phyloP scores from a whole-genome alignment of 2,113 vertebrate genomes.

The Chaenogobius annularis region DNA sequence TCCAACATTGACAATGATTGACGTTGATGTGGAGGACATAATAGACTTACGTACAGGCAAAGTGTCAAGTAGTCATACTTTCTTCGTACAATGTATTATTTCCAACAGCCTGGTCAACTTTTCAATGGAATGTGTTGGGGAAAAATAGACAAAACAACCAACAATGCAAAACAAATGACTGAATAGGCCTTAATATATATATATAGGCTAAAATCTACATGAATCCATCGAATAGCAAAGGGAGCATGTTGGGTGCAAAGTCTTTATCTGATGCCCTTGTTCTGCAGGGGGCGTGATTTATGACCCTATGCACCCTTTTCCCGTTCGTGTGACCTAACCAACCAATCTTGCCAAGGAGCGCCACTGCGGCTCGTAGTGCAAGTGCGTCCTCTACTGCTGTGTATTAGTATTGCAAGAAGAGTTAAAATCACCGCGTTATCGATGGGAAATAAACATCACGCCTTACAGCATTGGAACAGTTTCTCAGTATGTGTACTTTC shows the following conservation, averaged over 20 bases:
- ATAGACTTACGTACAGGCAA: background rate
- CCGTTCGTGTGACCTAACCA: conserved; percentile 30
- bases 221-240: conserved; percentile 24
- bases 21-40: background rate
- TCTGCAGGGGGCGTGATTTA: conserved; percentile 66
- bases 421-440: background rate
- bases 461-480: no score
- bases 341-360: conserved; percentile 28
- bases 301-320: conserved; percentile 40
- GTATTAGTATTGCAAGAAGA: background rate
- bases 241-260: conserved; percentile 53
- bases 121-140: background rate
- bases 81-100: background rate
- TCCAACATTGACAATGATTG: background rate
- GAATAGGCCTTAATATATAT: background rate
- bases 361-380: conserved; percentile 35
- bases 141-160: background rate
- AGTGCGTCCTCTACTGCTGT: conserved; percentile 64
- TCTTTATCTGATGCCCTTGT: conserved; percentile 74
- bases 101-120: no score
- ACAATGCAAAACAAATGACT: background rate
- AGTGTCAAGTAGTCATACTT: background rate
- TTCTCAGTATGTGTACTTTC: no score
- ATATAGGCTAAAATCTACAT: background rate
- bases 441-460: no score